A percentile compares a stretch with the other conserved stretches of the same genome.
phyloP scores from a whole-genome alignment of 2,113 vertebrate genomes.

The Euleptes europaea region DNA sequence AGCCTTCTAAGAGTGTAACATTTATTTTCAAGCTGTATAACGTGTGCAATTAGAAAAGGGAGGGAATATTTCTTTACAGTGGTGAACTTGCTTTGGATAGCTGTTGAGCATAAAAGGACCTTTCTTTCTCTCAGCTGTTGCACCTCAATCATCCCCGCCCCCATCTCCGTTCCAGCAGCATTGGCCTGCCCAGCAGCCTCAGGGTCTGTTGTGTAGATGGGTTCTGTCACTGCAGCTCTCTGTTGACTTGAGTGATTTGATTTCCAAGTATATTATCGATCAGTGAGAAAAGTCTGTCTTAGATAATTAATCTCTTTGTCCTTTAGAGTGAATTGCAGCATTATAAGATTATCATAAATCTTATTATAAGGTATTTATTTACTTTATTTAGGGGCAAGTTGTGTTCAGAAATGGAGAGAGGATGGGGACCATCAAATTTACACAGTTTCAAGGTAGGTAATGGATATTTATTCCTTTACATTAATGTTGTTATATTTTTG shows the following conservation, averaged over 20 bases:
- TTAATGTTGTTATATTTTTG: slow-evolving; percentile 36
- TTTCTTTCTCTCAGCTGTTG: background rate
- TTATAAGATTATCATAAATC: slow-evolving; percentile 21
- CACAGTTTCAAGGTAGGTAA: slow-evolving; percentile 95
- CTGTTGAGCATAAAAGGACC: background rate
- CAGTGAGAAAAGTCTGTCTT: background rate
- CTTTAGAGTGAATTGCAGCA: slow-evolving; percentile 27
- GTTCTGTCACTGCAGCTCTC: background rate
- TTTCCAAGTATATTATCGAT: background rate
- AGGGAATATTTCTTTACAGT: background rate
- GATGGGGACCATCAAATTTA: slow-evolving; percentile 99
- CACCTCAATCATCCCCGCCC: background rate
- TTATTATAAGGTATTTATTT: slow-evolving; percentile 62
- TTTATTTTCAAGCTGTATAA: background rate
- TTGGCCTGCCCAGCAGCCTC: background rate
- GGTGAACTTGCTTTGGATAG: background rate
- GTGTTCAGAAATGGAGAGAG: slow-evolving; percentile 98
- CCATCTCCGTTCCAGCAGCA: background rate
- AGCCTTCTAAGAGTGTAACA: background rate
- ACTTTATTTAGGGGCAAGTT: slow-evolving; percentile 91
- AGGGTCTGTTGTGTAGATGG: background rate
- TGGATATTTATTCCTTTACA: slow-evolving; percentile 48
- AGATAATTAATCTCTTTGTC: slow-evolving; percentile 9
- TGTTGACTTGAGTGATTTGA: background rate
- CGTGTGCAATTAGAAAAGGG: background rate